phyloP scores from a whole-genome alignment of 1,140 invertebrate genomes.

The Heliconius nattereri region DNA sequence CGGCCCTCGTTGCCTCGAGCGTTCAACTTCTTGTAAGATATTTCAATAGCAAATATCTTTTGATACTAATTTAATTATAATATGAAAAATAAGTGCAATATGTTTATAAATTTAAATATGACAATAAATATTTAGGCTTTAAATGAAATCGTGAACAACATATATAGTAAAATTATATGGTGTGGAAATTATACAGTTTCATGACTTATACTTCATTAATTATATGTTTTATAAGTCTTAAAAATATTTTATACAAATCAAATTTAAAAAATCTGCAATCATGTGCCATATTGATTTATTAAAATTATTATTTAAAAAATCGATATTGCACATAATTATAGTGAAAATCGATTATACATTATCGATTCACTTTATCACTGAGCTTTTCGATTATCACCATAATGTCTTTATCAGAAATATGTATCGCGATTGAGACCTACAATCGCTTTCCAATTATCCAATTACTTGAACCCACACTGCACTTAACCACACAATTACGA shows the following conservation, averaged over 20 bases:
- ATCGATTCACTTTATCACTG: conserved; percentile 18
- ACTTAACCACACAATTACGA: conserved; percentile 42
- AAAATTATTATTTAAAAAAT: background rate
- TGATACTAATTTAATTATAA: background rate
- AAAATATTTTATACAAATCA: no score
- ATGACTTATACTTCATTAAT: no score
- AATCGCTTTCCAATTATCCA: conserved; percentile 43
- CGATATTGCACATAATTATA: background rate
- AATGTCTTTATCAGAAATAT: conserved; percentile 39
- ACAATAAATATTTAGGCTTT: background rate
- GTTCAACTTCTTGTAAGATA: conserved; percentile 27
- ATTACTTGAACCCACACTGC: conserved; percentile 49
- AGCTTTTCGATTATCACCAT: conserved; percentile 35
- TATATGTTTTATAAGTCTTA: no score
- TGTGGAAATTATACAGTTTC: no score
- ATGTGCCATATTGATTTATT: no score
- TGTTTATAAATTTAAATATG: background rate
- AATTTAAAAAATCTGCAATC: no score
- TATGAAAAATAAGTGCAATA: background rate
- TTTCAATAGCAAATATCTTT: conserved; percentile 13
- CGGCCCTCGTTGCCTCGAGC: conserved; percentile 33
- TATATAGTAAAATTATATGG: no score
- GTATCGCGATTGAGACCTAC: conserved; percentile 35
- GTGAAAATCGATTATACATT: background rate
- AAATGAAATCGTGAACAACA: background rate